Conservation (phyloP, 2,888 invertebrate species). For the Hedychridium roseum region DNA sequence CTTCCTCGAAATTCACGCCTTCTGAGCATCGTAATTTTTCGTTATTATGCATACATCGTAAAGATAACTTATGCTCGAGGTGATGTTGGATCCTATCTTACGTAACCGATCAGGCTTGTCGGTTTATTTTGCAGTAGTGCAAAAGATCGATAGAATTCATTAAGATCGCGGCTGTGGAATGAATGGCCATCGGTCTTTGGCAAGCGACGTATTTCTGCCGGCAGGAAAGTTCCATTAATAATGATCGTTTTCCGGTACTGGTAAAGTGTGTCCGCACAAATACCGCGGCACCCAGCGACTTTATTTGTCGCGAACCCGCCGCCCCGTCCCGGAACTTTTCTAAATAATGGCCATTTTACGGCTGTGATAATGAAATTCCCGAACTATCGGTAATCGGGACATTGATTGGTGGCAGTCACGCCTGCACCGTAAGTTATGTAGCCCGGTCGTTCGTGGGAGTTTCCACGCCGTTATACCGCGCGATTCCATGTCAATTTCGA, state of each 20-base stretch:
- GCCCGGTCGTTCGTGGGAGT: constrained; percentile 4
- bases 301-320: constrained; percentile 25
- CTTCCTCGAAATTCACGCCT: no score
- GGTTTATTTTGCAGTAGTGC: no score
- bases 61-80: no score
- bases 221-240: constrained; percentile 37
- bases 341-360: constrained; percentile 52
- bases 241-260: constrained; percentile 26
- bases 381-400: constrained; percentile 56
- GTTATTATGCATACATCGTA: no score
- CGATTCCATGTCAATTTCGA: constrained; percentile 27
- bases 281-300: constrained; percentile 23
- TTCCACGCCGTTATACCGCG: constrained; percentile 12
- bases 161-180: constrained; percentile 13
- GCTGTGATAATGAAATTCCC: constrained; percentile 57
- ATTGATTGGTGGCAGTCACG: constrained; percentile 52
- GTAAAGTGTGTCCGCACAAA: constrained; percentile 18
- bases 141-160: constrained; percentile 15
- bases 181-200: constrained; percentile 23
- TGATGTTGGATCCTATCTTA: no score
- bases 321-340: constrained; percentile 36
- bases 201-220: constrained; percentile 21
- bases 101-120: no score
- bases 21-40: no score
- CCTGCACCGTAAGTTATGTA: constrained; percentile 34